Conservation (phyloP, 2,113 vertebrate species). For the Xiphorhynchus elegans region DNA sequence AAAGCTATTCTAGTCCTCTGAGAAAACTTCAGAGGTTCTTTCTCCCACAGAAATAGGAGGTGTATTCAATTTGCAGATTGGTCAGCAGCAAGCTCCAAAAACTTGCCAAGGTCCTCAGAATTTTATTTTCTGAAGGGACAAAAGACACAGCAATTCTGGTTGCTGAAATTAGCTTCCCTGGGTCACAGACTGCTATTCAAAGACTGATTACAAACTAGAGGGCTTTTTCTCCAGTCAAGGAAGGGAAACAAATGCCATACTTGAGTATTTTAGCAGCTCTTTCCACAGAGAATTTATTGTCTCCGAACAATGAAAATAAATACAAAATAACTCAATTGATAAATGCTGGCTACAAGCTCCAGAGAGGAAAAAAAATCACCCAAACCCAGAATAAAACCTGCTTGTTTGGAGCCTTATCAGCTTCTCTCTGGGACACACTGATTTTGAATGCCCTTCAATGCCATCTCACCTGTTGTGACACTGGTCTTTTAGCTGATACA, state of each 20-base stretch:
- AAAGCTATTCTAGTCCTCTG: background rate
- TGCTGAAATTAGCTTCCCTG: background rate
- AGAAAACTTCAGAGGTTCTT: background rate
- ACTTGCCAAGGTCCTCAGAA: background rate
- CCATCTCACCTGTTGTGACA: background rate
- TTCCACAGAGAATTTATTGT: background rate
- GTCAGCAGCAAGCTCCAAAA: background rate
- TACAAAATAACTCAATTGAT: background rate
- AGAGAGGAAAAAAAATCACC: background rate
- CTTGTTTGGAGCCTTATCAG: background rate
- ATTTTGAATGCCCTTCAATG: background rate
- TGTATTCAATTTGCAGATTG: background rate
- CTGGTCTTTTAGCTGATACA: background rate
- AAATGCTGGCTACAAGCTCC: background rate
- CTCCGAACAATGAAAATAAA: conserved; percentile 16
- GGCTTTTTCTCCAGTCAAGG: background rate
- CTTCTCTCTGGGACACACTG: background rate
- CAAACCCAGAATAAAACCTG: background rate
- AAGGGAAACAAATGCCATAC: conserved; percentile 6
- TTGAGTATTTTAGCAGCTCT: background rate
- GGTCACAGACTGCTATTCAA: background rate
- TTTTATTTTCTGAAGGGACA: background rate
- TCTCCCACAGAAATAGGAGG: background rate
- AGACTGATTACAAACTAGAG: background rate
- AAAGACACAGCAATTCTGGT: background rate